These are phyloP conservation scores for Tachina grossa DNA, from an alignment of 2,888 invertebrate genomes.

Conservation along the genomic window DNA sequence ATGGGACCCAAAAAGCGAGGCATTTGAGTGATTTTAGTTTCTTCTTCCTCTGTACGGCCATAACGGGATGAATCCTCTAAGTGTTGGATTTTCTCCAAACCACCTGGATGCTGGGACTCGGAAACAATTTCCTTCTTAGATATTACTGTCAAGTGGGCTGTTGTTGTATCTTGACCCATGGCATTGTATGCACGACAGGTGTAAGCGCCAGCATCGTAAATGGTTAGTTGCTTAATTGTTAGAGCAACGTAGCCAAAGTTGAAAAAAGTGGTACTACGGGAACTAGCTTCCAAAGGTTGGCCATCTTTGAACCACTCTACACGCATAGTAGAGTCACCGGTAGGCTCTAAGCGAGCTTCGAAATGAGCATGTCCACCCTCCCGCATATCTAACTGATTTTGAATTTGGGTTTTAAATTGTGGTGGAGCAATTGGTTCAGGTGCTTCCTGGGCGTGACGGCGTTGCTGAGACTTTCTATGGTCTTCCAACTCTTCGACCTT, in stretches of 20 bases:
- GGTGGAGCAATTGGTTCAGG: constrained; percentile 92
- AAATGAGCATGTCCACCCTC: constrained; percentile 98
- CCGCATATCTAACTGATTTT: constrained; percentile 92
- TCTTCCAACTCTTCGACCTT: constrained; percentile 95
- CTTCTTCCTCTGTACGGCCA: constrained; percentile 88
- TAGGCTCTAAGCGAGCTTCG: constrained; percentile 96
- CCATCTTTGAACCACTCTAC: constrained; percentile 98
- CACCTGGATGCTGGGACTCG: constrained; percentile 96
- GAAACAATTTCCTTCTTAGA: constrained; percentile 93
- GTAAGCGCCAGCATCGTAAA: constrained; percentile 94
- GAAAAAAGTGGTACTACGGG: constrained; percentile 95
- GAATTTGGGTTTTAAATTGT: constrained; percentile 94
- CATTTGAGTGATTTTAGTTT: constrained; percentile 89
- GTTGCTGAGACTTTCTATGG: constrained; percentile 90
- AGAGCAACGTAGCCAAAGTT: constrained; percentile 97
- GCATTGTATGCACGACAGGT: constrained; percentile 94
- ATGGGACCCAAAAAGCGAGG: constrained; percentile 94
- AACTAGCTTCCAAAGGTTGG: constrained; percentile 94
- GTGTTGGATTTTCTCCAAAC: constrained; percentile 94
- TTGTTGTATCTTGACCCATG: constrained; percentile 92
- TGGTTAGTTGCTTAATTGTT: constrained; percentile 94
- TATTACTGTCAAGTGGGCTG: constrained; percentile 91
- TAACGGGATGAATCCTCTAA: constrained; percentile 92
- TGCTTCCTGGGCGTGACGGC: constrained; percentile 90
- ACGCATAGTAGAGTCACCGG: constrained; percentile 93